Conservation (phyloP, 2,888 invertebrate genomes). For the Campoletis raptor region DNA sequence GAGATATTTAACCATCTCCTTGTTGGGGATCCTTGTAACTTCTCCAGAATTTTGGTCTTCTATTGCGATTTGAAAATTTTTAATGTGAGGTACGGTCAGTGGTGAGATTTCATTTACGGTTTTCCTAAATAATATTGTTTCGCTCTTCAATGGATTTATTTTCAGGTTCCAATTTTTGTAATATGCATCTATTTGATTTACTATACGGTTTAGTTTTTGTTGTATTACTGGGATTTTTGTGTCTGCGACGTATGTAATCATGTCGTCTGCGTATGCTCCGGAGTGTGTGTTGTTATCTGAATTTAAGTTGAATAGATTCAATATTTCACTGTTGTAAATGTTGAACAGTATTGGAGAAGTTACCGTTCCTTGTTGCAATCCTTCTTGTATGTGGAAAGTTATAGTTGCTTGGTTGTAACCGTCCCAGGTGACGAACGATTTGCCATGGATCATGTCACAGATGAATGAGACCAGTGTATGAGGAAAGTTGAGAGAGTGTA, state of each 20-base stretch:
- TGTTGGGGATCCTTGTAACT: no score
- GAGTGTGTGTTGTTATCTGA: slow-evolving; percentile 3
- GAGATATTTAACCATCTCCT: no score
- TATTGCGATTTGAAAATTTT: slow-evolving; percentile 28
- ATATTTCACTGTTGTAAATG: slow-evolving; percentile 57
- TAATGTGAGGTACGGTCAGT: slow-evolving; percentile 2
- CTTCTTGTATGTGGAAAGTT: no score
- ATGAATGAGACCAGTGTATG: no score
- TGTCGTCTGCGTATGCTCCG: slow-evolving; percentile 67
- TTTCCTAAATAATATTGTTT: slow-evolving; percentile 59
- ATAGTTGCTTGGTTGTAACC: no score
- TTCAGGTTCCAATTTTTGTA: slow-evolving; percentile 59
- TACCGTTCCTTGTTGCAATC: slow-evolving; percentile 65
- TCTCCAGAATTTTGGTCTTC: slow-evolving; percentile 12
- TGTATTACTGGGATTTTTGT: not conserved
- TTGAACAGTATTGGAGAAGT: slow-evolving; percentile 68
- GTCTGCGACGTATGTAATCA: slow-evolving; percentile 41
- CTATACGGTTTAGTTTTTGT: not conserved
- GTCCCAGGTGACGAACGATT: no score
- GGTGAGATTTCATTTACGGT: slow-evolving; percentile 34
- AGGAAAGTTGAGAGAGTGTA: no score
- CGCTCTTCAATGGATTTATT: slow-evolving; percentile 60
- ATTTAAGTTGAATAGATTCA: slow-evolving; percentile 63
- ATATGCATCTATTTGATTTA: slow-evolving; percentile 45
- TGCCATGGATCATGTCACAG: no score